A percentile compares a stretch with the other conserved stretches of the same genome.
These are phyloP conservation scores for Plectrocnemia conspersa DNA, from an alignment of 1,140 invertebrate genomes.

Conservation along the genomic window DNA sequence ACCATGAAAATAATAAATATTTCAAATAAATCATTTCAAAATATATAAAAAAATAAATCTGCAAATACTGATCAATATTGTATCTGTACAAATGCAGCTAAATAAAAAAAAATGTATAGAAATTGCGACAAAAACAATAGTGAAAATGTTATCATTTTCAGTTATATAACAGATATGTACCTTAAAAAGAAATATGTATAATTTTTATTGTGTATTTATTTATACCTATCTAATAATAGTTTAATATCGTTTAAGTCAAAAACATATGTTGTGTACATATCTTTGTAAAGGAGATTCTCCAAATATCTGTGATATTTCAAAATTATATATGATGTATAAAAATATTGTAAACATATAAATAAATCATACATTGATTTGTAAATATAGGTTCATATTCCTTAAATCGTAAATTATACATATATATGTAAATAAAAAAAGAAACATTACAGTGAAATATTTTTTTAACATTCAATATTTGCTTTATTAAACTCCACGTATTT, in stretches of 20 bases:
- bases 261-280: constrained; percentile 27
- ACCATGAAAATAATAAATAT: too few relatives aligned
- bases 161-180: background rate
- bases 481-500: too few relatives aligned
- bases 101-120: too few relatives aligned
- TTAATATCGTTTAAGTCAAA: too few relatives aligned
- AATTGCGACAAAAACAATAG: too few relatives aligned
- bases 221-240: too few relatives aligned
- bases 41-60: background rate
- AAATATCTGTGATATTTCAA: constrained; percentile 33
- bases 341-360: background rate
- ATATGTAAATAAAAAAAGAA: too few relatives aligned
- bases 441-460: too few relatives aligned
- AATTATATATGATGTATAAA: constrained; percentile 20
- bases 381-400: background rate
- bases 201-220: background rate
- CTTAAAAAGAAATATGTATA: background rate
- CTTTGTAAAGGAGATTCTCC: constrained; percentile 27
- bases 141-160: background rate
- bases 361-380: background rate
- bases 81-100: too few relatives aligned
- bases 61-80: background rate
- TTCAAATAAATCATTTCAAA: background rate
- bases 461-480: too few relatives aligned
- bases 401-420: too few relatives aligned